Evolutionary conservation across 2,113 vertebrate genomes (phyloP), one percentile per base, ranked within the genome.

Genomic region (Tachuris rubrigastra): DNA sequence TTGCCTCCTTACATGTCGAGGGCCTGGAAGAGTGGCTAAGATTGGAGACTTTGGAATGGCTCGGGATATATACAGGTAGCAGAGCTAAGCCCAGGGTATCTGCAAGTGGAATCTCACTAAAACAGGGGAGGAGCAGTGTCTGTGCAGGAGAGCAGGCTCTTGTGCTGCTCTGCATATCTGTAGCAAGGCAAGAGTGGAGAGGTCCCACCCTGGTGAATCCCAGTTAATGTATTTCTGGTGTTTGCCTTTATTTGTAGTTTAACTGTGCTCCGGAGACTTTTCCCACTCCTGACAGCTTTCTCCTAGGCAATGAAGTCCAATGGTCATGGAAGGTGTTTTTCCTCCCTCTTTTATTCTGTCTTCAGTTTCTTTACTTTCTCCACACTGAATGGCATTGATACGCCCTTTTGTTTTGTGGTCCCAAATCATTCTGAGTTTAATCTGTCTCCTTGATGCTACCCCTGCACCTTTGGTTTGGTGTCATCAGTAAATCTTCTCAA

Each of bases 41-140:
- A 99, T 99, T 31, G 99, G 99, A 89, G 99, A 99, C 96, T 99
- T 99, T 44, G 99, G 99, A 86, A 99, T 99, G 99, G 99, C 99
- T 50, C 98, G 99, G 68, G 99, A 99, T 92, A 99, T 99, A 97
- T 99, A 99, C 98, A 99, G 99, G 99, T 99, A 98, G 83, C 72
- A 59, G 49, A 85, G 89, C 60, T 49, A 71, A 90, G 31, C 27
- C 33, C 31, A 62, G 86, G 46, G 44, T 33, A 37, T 31, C 52
- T 18, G 7, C 28, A 62, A 33, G 33, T 28, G 28, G 66, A 39
- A 95, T 20, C 50, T 75, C 18, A 2, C 59, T 44, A 47, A 66
- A 62, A 47, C 18, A 9, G 82, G 59, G 6, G 53, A 44, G 50
- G 35, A 83, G 42, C 31, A 33, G 67, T 74, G 46, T 39, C 65